Evolutionary conservation across 2,888 invertebrate species (phyloP).

Genomic region (Serrognathus titanus): DNA sequence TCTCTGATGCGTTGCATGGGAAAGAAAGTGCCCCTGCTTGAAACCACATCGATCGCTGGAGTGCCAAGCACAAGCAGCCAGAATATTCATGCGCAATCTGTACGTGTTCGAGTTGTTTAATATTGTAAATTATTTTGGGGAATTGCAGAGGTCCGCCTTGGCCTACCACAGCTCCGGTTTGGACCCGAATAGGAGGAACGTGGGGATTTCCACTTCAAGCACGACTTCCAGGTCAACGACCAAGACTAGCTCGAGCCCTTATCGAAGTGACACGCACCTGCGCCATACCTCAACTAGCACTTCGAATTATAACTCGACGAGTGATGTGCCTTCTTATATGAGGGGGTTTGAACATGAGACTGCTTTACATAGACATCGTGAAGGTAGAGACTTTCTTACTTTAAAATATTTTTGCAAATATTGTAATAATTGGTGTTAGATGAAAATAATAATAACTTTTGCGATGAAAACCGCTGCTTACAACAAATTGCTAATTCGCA

Average conservation of each 20-base stretch:
- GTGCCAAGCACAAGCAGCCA: conserved; percentile 71
- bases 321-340: conserved; percentile 72
- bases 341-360: conserved; percentile 62
- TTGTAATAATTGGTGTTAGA: no score
- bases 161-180: conserved; percentile 72
- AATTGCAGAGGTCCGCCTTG: conserved; percentile 67
- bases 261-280: conserved; percentile 79
- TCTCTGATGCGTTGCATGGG: conserved; percentile 73
- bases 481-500: no score
- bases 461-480: background rate
- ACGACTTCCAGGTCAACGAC: conserved; percentile 93
- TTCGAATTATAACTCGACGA: conserved; percentile 80
- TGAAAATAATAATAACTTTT: no score
- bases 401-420: no score
- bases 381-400: conserved; percentile 32
- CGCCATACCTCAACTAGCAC: conserved; percentile 83
- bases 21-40: conserved; percentile 74
- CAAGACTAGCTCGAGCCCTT: conserved; percentile 91
- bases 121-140: conserved; percentile 5
- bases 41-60: conserved; percentile 66
- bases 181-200: conserved; percentile 66
- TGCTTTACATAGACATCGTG: conserved; percentile 54
- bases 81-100: conserved; percentile 64
- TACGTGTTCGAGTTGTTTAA: conserved; percentile 36
- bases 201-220: conserved; percentile 92